Conservation (phyloP, 2,113 vertebrate genomes). For the Hypanus sabinus region DNA sequence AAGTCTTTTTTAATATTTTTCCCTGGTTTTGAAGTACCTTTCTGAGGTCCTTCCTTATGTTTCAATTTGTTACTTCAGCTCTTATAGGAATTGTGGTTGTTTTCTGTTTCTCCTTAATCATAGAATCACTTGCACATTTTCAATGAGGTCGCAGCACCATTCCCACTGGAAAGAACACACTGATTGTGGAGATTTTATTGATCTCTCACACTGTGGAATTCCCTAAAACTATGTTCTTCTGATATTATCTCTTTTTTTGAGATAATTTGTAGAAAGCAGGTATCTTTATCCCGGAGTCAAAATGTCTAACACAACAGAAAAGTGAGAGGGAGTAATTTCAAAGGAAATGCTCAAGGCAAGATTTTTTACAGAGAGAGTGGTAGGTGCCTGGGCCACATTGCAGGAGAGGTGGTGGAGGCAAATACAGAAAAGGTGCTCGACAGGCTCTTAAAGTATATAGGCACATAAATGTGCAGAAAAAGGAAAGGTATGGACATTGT, state of each 20-base stretch:
- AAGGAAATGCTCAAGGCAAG: too few species aligned
- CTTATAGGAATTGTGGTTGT: neutral
- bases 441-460: too few species aligned
- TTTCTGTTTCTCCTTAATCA: neutral
- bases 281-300: too few species aligned
- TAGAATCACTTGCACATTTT: neutral
- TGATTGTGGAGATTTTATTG: neutral
- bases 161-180: neutral
- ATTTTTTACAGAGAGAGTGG: too few species aligned
- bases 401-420: too few species aligned
- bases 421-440: too few species aligned
- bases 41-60: neutral
- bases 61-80: neutral
- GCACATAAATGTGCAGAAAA: too few species aligned
- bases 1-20: neutral
- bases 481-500: too few species aligned
- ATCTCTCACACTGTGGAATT: neutral
- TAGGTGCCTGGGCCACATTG: too few species aligned
- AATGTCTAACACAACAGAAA: too few species aligned
- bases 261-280: too few species aligned
- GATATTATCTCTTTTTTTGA: neutral
- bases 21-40: neutral
- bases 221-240: neutral
- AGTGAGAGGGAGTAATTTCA: too few species aligned
- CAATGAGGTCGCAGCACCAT: neutral